A percentile compares a stretch with the other conserved stretches of the same genome.
Evolutionary conservation across 2,797 vertebrate species (phyloP).

Genomic region (Sitta carolinensis): DNA sequence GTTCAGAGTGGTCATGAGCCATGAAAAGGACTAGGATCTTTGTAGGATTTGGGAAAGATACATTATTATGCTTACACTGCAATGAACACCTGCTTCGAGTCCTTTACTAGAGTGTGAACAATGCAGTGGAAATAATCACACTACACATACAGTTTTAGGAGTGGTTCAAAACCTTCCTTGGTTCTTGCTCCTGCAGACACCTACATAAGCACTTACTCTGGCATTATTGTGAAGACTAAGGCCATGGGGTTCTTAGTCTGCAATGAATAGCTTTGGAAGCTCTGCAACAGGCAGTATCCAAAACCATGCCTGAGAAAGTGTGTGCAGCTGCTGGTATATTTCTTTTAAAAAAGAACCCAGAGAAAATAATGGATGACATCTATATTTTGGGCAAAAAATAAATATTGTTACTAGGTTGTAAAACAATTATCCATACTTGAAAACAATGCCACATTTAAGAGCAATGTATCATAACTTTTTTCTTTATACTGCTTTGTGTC

Average conservation of each 20-base stretch:
- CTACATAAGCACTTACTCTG: background rate
- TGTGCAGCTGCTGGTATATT: background rate
- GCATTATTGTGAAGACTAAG: background rate
- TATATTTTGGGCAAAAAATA: background rate
- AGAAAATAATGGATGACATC: background rate
- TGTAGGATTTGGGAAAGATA: background rate
- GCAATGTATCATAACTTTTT: background rate
- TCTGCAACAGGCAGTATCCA: background rate
- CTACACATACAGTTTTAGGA: background rate
- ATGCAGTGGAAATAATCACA: background rate
- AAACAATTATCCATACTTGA: background rate
- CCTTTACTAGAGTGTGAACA: background rate
- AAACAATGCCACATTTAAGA: background rate
- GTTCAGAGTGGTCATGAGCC: background rate
- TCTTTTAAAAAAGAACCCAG: background rate
- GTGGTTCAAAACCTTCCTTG: background rate
- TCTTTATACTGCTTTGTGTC: background rate
- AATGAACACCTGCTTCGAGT: background rate
- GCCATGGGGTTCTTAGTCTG: background rate
- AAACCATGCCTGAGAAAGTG: background rate
- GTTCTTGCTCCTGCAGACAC: background rate
- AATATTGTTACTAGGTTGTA: background rate
- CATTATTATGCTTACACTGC: background rate
- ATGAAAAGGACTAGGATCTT: background rate
- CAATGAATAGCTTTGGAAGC: background rate